Evolutionary conservation across 2,888 invertebrate genomes (phyloP).

Genomic region (Coleophora deauratella): DNA sequence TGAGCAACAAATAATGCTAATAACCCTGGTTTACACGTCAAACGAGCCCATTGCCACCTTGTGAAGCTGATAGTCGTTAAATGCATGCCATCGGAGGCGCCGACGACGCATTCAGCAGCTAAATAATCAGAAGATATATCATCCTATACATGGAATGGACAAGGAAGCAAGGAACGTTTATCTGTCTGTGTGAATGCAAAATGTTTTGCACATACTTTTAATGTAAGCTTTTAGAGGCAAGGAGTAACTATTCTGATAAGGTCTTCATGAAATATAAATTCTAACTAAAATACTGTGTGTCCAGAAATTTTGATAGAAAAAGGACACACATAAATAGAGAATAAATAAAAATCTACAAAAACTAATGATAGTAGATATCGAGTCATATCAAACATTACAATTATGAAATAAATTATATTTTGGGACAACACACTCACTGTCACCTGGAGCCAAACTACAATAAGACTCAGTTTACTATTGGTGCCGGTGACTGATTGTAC

Average conservation of each 20-base stretch:
- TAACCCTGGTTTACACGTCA: constrained; percentile 26
- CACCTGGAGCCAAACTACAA: no score
- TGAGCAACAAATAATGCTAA: constrained; percentile 36
- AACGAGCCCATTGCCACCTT: constrained; percentile 18
- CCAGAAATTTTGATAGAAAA: no score
- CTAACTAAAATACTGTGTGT: no score
- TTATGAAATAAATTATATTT: background rate
- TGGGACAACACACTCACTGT: no score
- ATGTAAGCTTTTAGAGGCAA: background rate
- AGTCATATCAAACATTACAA: no score
- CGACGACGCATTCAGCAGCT: constrained; percentile 28
- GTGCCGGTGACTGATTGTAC: no score
- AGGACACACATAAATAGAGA: no score
- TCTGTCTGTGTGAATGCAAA: background rate
- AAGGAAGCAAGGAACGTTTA: background rate
- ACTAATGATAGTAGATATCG: no score
- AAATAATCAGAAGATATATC: constrained; percentile 44
- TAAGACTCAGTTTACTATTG: no score
- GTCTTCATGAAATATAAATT: no score
- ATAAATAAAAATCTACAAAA: no score
- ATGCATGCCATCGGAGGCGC: constrained; percentile 25
- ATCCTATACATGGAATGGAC: constrained; percentile 12
- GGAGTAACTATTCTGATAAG: no score
- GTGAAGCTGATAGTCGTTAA: constrained; percentile 22
- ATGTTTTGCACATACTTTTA: background rate